Conservation (phyloP, 2,797 vertebrate genomes). For the Ctenopoma multispine region DNA sequence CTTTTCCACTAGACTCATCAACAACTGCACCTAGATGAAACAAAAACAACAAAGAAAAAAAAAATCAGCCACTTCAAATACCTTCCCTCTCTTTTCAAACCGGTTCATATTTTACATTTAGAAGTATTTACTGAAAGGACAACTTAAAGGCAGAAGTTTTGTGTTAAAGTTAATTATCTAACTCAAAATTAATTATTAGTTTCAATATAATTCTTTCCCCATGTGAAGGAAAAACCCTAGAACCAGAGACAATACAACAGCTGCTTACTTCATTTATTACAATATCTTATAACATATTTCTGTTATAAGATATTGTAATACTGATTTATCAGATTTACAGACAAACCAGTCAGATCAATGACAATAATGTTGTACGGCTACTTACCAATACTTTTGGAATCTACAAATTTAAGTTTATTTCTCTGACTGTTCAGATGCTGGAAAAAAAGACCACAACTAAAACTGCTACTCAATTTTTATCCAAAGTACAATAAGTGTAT, state of each 20-base stretch:
- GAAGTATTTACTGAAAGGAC: no score
- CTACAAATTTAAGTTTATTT: background rate
- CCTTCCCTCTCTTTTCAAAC: background rate
- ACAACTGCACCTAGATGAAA: constrained; percentile 90
- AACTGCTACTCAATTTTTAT: background rate
- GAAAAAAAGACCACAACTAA: no score
- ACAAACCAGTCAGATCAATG: background rate
- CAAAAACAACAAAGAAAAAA: background rate
- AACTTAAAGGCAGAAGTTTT: no score
- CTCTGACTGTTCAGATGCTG: background rate
- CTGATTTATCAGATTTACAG: background rate
- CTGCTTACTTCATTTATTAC: background rate
- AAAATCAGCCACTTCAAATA: background rate
- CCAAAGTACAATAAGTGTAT: background rate
- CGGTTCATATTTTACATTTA: background rate
- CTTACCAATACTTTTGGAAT: background rate
- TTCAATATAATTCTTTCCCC: constrained; percentile 16
- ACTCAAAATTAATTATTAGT: constrained; percentile 22
- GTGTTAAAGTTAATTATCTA: background rate
- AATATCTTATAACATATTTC: background rate
- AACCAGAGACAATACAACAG: background rate
- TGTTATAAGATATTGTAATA: no score
- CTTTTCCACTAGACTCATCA: constrained; percentile 89
- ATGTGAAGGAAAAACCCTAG: background rate
- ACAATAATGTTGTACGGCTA: background rate